Percentiles rank a stretch among this genome's conserved stretches.
phyloP scores from a whole-genome alignment of 2,888 invertebrate genomes.

The Gymnoscelis rufifasciata region DNA sequence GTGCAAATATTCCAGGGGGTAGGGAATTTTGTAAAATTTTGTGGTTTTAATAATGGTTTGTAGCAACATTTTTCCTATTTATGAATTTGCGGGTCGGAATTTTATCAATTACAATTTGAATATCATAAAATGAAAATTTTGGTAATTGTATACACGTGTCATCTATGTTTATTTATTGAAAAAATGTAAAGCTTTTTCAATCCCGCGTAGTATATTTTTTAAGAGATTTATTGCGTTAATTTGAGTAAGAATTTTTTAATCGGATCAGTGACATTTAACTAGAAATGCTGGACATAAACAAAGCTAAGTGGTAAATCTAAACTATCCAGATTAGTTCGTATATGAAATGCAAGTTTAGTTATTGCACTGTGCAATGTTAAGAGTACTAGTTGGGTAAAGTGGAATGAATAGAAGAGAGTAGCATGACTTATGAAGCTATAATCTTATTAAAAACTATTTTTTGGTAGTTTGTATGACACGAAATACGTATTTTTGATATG shows the following conservation, averaged over 20 bases:
- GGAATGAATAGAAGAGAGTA: not conserved
- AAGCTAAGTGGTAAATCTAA: not conserved
- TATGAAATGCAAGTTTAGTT: slow-evolving; percentile 6
- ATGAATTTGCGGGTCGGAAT: not conserved
- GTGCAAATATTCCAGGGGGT: slow-evolving; percentile 54
- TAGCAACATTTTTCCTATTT: not conserved
- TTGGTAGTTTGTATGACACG: no score
- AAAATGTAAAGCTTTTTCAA: no score
- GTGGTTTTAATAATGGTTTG: not conserved
- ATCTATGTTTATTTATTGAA: no score
- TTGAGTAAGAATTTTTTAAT: no score
- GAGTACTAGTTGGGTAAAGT: not conserved
- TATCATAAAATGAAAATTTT: no score
- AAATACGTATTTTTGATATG: no score
- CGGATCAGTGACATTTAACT: not conserved
- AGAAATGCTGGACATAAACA: not conserved
- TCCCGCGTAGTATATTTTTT: no score
- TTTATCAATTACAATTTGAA: no score
- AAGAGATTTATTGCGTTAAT: no score
- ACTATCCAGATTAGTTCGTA: slow-evolving; percentile 6
- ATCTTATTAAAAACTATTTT: no score
- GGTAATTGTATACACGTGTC: no score
- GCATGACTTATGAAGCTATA: no score
- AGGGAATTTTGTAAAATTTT: not conserved
- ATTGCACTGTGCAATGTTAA: slow-evolving; percentile 19